Evolutionary conservation across 2,888 invertebrate genomes (phyloP).

Genomic region (Meteorus colon): DNA sequence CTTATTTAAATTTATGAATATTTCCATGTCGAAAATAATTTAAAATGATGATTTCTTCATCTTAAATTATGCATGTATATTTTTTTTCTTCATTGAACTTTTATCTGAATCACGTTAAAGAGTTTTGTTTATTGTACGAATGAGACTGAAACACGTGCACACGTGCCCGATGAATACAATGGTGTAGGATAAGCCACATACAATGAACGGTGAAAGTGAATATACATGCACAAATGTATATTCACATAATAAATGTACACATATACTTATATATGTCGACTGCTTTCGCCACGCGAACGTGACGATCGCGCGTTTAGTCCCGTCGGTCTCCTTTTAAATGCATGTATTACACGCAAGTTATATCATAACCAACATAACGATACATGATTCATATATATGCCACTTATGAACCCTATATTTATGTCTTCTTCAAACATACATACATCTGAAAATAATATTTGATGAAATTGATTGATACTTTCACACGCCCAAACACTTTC

Average conservation of each 20-base stretch:
- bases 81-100: not conserved
- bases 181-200: not conserved
- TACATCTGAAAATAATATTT: slow-evolving; percentile 18
- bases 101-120: slow-evolving; percentile 1
- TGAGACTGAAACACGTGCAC: slow-evolving; percentile 21
- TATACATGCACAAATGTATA: slow-evolving; percentile 44
- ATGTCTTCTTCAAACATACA: slow-evolving; percentile 32
- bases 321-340: slow-evolving; percentile 63
- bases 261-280: slow-evolving; percentile 46
- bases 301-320: slow-evolving; percentile 44
- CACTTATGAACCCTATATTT: slow-evolving; percentile 16
- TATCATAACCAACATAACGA: slow-evolving; percentile 59
- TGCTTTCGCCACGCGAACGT: slow-evolving; percentile 67
- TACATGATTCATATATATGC: slow-evolving; percentile 17
- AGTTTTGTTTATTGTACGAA: slow-evolving; percentile 4
- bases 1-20: too few relatives aligned
- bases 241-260: slow-evolving; percentile 30
- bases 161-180: slow-evolving; percentile 36
- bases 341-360: slow-evolving; percentile 64
- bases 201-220: slow-evolving; percentile 65
- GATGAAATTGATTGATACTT: slow-evolving; percentile 32
- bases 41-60: not conserved
- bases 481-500: slow-evolving; percentile 41
- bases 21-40: too few relatives aligned
- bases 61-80: not conserved